Conservation (phyloP, 2,888 invertebrate genomes). For the Bellardia bayeri region DNA sequence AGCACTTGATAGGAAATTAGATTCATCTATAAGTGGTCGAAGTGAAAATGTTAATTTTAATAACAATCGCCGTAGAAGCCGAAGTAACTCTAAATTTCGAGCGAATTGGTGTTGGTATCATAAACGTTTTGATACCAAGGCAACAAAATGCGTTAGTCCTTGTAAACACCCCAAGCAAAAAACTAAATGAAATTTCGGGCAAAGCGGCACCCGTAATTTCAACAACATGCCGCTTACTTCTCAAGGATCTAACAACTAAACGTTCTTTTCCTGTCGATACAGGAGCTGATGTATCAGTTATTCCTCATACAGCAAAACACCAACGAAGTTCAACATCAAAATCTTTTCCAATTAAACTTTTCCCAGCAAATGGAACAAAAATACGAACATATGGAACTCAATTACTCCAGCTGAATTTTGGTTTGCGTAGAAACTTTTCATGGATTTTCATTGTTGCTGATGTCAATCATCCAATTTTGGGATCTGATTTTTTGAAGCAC, state of each 20-base stretch:
- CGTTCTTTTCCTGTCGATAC: neutral
- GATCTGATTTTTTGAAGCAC: constrained; percentile 17
- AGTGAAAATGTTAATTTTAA: neutral
- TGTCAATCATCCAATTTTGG: constrained; percentile 8
- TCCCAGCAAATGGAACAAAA: neutral
- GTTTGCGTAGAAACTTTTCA: no score
- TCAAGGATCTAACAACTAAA: neutral
- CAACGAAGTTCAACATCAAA: no score
- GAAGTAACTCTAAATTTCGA: no score
- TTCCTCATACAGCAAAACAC: neutral
- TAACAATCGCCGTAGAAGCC: neutral
- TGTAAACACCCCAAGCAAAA: no score
- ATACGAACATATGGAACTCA: neutral
- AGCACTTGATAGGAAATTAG: neutral
- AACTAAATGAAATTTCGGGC: neutral
- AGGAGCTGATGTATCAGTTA: neutral
- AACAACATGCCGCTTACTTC: constrained; percentile 12
- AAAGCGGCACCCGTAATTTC: no score
- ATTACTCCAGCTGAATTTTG: neutral
- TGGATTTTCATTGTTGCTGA: constrained; percentile 14
- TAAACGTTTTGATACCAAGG: no score
- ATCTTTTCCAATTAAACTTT: constrained; percentile 1
- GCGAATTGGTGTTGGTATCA: no score
- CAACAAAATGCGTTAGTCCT: no score
- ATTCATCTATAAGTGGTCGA: neutral